Evolutionary conservation across 2,888 invertebrate species (phyloP).

Genomic region (Tetropium fuscum): DNA sequence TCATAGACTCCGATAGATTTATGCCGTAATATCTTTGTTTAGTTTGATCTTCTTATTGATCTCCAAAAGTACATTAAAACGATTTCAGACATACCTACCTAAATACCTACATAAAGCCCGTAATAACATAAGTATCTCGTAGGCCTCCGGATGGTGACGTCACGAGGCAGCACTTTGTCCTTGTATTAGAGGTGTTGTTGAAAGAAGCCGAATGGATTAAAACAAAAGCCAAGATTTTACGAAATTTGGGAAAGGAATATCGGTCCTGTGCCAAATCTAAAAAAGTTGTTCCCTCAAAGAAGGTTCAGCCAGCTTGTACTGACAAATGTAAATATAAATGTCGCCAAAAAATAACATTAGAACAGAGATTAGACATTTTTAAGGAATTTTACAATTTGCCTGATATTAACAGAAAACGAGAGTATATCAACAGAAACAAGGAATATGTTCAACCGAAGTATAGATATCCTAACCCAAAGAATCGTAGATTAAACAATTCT

Average conservation of each 20-base stretch:
- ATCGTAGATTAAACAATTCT: neutral
- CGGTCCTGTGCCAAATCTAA: neutral
- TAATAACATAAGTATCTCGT: too few species aligned
- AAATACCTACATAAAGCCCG: too few species aligned
- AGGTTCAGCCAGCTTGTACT: neutral
- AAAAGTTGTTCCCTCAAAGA: neutral
- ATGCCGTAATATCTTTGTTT: too few species aligned
- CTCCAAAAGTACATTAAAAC: too few species aligned
- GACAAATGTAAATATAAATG: neutral
- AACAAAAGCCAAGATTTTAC: neutral
- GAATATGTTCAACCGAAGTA: neutral
- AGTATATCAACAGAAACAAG: neutral
- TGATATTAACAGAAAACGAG: neutral
- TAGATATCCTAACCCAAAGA: neutral
- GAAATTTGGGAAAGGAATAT: neutral
- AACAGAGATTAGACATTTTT: neutral
- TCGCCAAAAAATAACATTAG: neutral
- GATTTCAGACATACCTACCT: too few species aligned
- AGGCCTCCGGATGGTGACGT: too few species aligned
- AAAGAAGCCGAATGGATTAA: neutral
- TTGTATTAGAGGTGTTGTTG: too few species aligned
- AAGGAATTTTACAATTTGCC: neutral
- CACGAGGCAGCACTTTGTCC: too few species aligned
- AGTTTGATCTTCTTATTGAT: too few species aligned
- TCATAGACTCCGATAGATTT: too few species aligned